A percentile compares a stretch with the other conserved stretches of the same genome.
phyloP scores from a whole-genome alignment of 2,888 invertebrate species.

The Callyntrura sp. region DNA sequence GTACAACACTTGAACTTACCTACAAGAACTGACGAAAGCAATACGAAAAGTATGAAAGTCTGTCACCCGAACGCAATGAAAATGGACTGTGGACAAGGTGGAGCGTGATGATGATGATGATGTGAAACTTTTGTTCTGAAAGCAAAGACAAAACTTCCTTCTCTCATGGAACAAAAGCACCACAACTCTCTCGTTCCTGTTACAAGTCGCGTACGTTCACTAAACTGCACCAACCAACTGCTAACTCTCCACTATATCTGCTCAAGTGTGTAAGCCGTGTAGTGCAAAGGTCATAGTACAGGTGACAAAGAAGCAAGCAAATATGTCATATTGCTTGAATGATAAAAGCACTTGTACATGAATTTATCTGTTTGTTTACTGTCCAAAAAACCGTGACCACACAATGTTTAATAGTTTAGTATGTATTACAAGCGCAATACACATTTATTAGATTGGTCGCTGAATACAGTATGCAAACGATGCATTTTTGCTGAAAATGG shows the following conservation, averaged over 20 bases:
- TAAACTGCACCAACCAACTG: neutral
- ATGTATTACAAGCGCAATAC: neutral
- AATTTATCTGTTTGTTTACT: constrained; percentile 70
- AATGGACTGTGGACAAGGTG: neutral
- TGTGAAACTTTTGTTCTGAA: neutral
- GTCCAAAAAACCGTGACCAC: constrained; percentile 30
- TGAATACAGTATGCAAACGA: neutral
- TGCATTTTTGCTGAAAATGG: neutral
- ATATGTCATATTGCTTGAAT: constrained; percentile 62
- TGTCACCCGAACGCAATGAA: too few relatives aligned
- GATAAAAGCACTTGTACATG: constrained; percentile 21
- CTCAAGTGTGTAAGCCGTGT: constrained; percentile 51
- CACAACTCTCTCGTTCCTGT: neutral
- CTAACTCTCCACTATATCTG: neutral
- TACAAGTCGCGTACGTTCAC: neutral
- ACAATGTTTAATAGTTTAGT: neutral
- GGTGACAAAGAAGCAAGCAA: constrained; percentile 72
- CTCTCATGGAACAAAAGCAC: neutral
- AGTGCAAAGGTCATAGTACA: constrained; percentile 79
- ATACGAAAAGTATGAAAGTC: too few relatives aligned
- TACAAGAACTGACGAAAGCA: neutral
- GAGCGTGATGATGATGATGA: neutral
- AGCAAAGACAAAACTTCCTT: neutral
- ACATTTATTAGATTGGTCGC: neutral
- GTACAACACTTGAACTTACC: neutral